Base-by-base conservation (phyloP, 37 sponge, comb jelly and placozoan genomes). In the Axinella damicornis region DNA sequence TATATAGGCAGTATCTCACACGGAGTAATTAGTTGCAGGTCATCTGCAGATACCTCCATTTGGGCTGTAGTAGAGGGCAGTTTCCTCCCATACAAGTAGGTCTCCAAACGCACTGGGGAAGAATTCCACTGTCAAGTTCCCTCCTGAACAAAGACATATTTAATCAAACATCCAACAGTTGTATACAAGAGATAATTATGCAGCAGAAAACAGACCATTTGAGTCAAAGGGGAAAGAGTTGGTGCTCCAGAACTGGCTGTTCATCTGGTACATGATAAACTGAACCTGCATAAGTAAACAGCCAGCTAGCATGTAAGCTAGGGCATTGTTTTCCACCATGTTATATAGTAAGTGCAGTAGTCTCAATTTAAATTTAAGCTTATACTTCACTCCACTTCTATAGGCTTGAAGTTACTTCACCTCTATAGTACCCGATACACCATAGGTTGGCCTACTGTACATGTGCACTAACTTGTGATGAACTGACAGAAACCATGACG, bases 71-170 rank as follows among this genome's bases (percentile, higher is more conserved):
- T 24, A 81, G 69, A 81, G 38, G 37, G 53, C 68, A 46, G 53
- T 66, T 20, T 52, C 56, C n/a, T 53, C 71, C 81, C 81, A 81
- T 27, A 81, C 25, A 2, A 81, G 27, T 21, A 81, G 16, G 35
- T 81, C 81, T 54, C 81, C 81, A 81, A 69, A 81, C 6, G 32
- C n/a, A 69, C 30, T 24, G 2, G 81, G 46, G n/a, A 65, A 65
- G 56, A 53, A 81, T 69, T 36, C 24, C 21, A 39, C 56, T 53
- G 33, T 35, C 14, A 81, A 56, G 18, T 81, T 52, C 32, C 69
- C 81, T 31, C 65, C 79, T 78, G 35, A 28, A 30, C 46, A 46
- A 46, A 46, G n/a, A n/a, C n/a, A n/a, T n/a, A n/a, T n/a, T n/a
- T n/a, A n/a, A n/a, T n/a, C n/a, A n/a, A n/a, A n/a, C n/a, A n/a